Conservation (phyloP, 2,113 vertebrate species). For the Argyrosomus japonicus region DNA sequence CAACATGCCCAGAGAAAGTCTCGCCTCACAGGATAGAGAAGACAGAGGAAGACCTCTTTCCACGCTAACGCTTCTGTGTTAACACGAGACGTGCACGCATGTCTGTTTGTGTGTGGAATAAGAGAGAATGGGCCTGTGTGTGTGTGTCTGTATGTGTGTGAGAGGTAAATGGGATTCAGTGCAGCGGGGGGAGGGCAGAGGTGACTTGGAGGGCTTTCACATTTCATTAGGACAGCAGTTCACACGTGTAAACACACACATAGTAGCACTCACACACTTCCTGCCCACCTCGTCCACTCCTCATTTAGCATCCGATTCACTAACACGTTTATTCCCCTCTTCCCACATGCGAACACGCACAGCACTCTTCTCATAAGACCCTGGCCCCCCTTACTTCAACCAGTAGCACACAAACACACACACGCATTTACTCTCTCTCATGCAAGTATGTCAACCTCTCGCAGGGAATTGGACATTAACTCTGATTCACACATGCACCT, state of each 20-base stretch:
- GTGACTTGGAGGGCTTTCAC: slow-evolving; percentile 74
- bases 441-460: slow-evolving; percentile 55
- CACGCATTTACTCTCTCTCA: slow-evolving; percentile 41
- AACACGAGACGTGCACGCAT: slow-evolving; percentile 53
- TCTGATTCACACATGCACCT: slow-evolving; percentile 53
- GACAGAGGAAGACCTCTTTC: slow-evolving; percentile 68
- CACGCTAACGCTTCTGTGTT: slow-evolving; percentile 72
- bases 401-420: slow-evolving; percentile 31
- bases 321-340: slow-evolving; percentile 37
- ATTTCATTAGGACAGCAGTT: slow-evolving; percentile 72
- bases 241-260: slow-evolving; percentile 65
- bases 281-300: slow-evolving; percentile 54
- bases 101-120: slow-evolving; percentile 44
- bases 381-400: slow-evolving; percentile 23
- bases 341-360: slow-evolving; percentile 59
- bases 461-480: slow-evolving; percentile 44
- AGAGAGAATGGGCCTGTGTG: slow-evolving; percentile 10
- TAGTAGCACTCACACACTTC: slow-evolving; percentile 58
- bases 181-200: slow-evolving; percentile 51
- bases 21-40: slow-evolving; percentile 58
- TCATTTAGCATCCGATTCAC: slow-evolving; percentile 59
- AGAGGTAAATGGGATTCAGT: slow-evolving; percentile 20
- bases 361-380: slow-evolving; percentile 47
- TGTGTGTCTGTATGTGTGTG: slow-evolving; percentile 17
- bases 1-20: slow-evolving; percentile 66